Base-by-base conservation (phyloP, 1,140 invertebrate genomes). In the Lepidostoma basale region DNA sequence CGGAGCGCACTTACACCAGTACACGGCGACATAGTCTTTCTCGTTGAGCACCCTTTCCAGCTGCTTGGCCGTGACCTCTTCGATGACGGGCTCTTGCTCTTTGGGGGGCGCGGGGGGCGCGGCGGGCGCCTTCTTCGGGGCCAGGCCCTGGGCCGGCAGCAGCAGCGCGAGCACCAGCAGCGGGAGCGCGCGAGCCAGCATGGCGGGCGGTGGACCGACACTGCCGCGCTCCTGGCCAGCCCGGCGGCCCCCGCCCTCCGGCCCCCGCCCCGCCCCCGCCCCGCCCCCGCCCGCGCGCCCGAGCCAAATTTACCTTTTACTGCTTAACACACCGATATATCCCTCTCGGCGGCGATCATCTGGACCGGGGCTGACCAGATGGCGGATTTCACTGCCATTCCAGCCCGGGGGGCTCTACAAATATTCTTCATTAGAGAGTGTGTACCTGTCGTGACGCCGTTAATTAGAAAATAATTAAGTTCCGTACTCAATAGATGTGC, bases 11-110 rank as follows among this genome's bases (percentile, higher is more conserved):
- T 96, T 93, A 97, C 94, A 96, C 92, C 94, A 96, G 84, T 92
- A 95, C 76, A 96, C 94, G 76, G 94, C 94, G 77, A 96, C 92
- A 86, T 92, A 95, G 83, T 95, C 93, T 86, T 94, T 94, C 74
- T 94, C 91, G 78, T 91, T 88, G 75, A 96, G 86, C 67, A 95
- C 85, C 76, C 91, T 88, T 78, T 95, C 93, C 79, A 96, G 88
- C 83, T 95, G 92, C 81, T 95, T 95, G 76, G 92, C 89, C 80
- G 91, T 92, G 81, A 95, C 92, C 83, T 96, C 93, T 84, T 95
- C 93, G 83, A 95, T 95, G 75, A 94, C 89, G 77, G 92, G 87
- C 74, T 92, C 90, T 73, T 83, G 81, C 44, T 86, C 81, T 67
- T 81, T 79, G 72, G 76, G 69, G 39, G 77, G 68, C 25, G 77